Conservation (phyloP, 2,888 invertebrate species). For the Eugnorisma glareosa region DNA sequence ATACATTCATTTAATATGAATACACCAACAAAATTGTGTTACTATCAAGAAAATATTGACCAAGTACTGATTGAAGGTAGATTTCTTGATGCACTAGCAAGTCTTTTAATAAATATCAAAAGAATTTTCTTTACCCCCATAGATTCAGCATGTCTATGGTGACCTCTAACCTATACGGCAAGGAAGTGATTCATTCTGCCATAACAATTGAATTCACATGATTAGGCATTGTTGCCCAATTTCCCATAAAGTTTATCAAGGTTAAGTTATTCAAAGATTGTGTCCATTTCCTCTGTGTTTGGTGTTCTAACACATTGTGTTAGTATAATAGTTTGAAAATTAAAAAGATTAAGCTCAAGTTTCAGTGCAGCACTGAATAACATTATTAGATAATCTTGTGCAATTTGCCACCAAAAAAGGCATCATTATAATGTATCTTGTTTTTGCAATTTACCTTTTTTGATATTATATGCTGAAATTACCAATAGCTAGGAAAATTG, state of each 20-base stretch:
- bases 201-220: constrained; percentile 20
- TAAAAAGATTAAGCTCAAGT: not conserved
- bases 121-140: not conserved
- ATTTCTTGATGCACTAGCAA: not conserved
- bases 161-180: not conserved
- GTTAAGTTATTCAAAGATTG: not conserved
- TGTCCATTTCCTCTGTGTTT: not conserved
- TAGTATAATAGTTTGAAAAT: not conserved
- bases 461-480: not conserved
- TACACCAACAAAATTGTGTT: not conserved
- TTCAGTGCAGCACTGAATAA: not conserved
- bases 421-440: not conserved
- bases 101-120: not conserved
- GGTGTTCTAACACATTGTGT: not conserved
- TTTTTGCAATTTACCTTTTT: not conserved
- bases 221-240: constrained; percentile 27
- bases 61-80: not conserved
- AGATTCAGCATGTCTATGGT: not conserved
- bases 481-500: not conserved
- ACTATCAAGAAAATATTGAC: not conserved
- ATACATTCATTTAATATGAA: not conserved
- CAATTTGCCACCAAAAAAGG: not conserved
- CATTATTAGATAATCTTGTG: not conserved
- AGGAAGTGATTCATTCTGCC: not conserved
- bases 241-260: constrained; percentile 25